Base-by-base conservation (phyloP, 1,140 invertebrate species). In the Drosophila ambigua region DNA sequence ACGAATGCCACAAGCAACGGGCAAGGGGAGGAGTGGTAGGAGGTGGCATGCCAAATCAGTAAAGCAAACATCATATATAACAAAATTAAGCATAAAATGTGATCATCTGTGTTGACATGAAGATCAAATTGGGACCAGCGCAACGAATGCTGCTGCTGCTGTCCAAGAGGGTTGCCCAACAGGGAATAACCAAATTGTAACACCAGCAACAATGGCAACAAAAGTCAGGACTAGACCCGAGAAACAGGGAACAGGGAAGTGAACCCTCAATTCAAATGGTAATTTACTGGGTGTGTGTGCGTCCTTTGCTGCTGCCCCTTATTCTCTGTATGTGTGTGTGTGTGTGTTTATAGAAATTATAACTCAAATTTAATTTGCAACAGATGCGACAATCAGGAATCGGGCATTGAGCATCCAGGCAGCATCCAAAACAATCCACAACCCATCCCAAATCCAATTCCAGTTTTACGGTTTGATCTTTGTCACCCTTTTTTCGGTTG, bases 51-150 rank as follows among this genome's bases (percentile, higher is more conserved):
- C 35, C 51, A 82, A 87, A 87, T 88, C 83, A 76, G 60, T 84
- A 84, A 83, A 71, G 76, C 59, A 88, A 88, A 88, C 65, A 88
- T 60, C 59, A 55, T 59, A 84, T 46, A 61, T 61, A 77, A 73
- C 55, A 79, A 87, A 89, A 88, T 88, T 89, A 88, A 89, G 83
- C 84, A 80, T 77, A 85, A 91, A 91, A 91, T 91, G 84, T 91
- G 89, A 91, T 91, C 89, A 91, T 91, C 89, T 91, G 89, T 91
- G 89, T 91, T 91, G 89, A 91, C 89, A 91, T 78, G 82, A 85
- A 91, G 89, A 91, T 91, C 89, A 91, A 78, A 81, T 50, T 44
- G 53, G 46, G 31, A 61, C 28, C 45, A 52, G n/a, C 43, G 26
- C 53, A 20, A 39, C 31, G 49, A 69, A 64, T 35, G 58, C 49